Percentiles rank a stretch among this genome's conserved stretches.
Conservation (phyloP, 2,888 invertebrate genomes). For the Anticlea derivata region DNA sequence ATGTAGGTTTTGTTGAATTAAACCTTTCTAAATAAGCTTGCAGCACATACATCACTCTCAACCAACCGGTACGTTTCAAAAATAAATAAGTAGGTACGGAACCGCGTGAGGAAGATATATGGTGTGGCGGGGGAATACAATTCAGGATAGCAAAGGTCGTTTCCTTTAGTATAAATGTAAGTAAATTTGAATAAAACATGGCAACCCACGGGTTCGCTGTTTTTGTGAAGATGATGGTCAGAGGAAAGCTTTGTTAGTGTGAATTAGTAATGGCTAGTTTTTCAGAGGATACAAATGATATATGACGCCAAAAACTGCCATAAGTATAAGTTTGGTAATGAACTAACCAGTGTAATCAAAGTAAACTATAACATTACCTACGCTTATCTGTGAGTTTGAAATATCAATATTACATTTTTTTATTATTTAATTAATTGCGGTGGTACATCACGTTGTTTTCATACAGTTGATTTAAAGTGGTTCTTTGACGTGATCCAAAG, state of each 20-base stretch:
- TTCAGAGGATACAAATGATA: too few relatives aligned
- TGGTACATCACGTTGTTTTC: too few relatives aligned
- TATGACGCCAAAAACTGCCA: too few relatives aligned
- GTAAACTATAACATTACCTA: too few relatives aligned
- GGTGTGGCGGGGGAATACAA: conserved; percentile 80
- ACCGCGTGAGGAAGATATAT: conserved; percentile 80
- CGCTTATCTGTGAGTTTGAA: too few relatives aligned
- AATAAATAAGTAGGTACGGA: conserved; percentile 73
- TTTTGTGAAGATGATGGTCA: conserved; percentile 35
- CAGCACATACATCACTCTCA: conserved; percentile 26
- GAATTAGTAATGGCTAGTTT: conserved; percentile 17
- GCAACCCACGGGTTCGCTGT: conserved; percentile 40
- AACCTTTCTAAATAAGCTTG: conserved; percentile 13
- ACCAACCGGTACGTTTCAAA: conserved; percentile 49
- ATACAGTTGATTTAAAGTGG: too few relatives aligned
- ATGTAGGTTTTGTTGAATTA: not conserved
- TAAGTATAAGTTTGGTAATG: too few relatives aligned
- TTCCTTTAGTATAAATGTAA: conserved; percentile 83
- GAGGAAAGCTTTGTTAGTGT: conserved; percentile 17
- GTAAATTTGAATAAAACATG: conserved; percentile 84
- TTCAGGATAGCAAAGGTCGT: conserved; percentile 77
- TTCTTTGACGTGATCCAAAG: too few relatives aligned
- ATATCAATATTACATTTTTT: too few relatives aligned
- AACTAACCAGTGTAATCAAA: too few relatives aligned
- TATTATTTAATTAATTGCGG: too few relatives aligned